These are phyloP conservation scores for Gibbula magus DNA, from an alignment of 2,888 invertebrate genomes.

Conservation along the genomic window DNA sequence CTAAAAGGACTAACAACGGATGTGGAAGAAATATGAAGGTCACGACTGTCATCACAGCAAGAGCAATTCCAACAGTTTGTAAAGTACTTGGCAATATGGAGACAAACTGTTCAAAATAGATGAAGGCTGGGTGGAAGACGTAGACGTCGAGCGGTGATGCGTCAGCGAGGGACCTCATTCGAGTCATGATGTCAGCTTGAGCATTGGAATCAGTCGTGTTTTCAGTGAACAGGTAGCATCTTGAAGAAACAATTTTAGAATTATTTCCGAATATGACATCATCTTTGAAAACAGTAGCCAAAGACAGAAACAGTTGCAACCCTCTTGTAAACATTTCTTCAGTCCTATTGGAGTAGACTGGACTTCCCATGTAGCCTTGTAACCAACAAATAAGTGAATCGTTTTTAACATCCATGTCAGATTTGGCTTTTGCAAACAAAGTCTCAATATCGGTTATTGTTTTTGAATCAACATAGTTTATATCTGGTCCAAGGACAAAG, in stretches of 20 bases:
- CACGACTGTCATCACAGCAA: constrained; percentile 63
- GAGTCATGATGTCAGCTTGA: constrained; percentile 59
- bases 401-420: constrained; percentile 27
- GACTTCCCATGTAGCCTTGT: constrained; percentile 6
- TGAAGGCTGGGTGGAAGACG: constrained; percentile 59
- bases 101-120: constrained; percentile 67
- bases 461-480: constrained; percentile 30
- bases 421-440: constrained; percentile 20
- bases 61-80: constrained; percentile 62
- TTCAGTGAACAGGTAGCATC: constrained; percentile 38
- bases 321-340: neutral
- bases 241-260: constrained; percentile 83
- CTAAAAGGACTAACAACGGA: constrained; percentile 58
- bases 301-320: neutral
- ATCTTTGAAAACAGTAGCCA: constrained; percentile 22
- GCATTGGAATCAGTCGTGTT: constrained; percentile 79
- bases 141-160: constrained; percentile 48
- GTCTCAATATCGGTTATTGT: constrained; percentile 25
- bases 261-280: constrained; percentile 45
- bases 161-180: constrained; percentile 55
- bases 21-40: constrained; percentile 67
- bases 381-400: constrained; percentile 38
- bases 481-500: constrained; percentile 28
- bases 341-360: constrained; percentile 15
- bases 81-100: constrained; percentile 62